A percentile compares a stretch with the other conserved stretches of the same genome.
Evolutionary conservation across 2,797 vertebrate species (phyloP).

Genomic region (Mormyrops boulengeri): DNA sequence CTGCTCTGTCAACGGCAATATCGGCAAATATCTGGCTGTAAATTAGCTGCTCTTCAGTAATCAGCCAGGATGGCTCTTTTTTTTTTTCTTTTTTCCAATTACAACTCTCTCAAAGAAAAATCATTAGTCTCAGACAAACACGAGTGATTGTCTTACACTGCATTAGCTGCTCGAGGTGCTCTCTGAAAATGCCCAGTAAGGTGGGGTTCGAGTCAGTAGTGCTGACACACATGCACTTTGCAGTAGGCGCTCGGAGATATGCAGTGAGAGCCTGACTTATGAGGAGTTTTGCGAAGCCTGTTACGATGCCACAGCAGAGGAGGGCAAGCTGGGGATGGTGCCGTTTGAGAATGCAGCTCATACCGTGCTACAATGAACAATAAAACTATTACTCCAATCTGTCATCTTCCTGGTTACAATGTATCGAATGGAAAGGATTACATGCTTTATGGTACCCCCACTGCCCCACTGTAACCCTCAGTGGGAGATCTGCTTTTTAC

Average conservation of each 20-base stretch:
- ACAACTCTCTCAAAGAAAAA: constrained; percentile 4
- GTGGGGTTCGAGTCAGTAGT: not conserved
- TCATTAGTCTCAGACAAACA: not conserved
- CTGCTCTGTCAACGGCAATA: not conserved
- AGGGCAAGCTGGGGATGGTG: not conserved
- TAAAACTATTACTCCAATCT: not conserved
- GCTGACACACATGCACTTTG: no score
- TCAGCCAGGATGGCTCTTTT: not conserved
- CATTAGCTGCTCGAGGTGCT: not conserved
- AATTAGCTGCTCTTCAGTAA: not conserved
- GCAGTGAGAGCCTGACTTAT: not conserved
- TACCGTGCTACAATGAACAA: not conserved
- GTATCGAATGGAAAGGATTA: not conserved
- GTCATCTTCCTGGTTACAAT: not conserved
- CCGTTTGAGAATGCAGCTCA: not conserved
- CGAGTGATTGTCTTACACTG: not conserved
- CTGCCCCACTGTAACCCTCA: not conserved
- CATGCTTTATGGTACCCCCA: not conserved
- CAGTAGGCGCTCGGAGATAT: not conserved
- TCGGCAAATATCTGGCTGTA: not conserved
- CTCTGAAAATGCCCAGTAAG: not conserved
- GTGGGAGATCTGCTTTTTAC: not conserved
- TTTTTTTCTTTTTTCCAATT: not conserved
- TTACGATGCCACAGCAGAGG: not conserved
- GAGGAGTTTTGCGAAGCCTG: not conserved